These are phyloP conservation scores for Halcyon senegalensis DNA, from an alignment of 2,113 vertebrate species.

Conservation along the genomic window DNA sequence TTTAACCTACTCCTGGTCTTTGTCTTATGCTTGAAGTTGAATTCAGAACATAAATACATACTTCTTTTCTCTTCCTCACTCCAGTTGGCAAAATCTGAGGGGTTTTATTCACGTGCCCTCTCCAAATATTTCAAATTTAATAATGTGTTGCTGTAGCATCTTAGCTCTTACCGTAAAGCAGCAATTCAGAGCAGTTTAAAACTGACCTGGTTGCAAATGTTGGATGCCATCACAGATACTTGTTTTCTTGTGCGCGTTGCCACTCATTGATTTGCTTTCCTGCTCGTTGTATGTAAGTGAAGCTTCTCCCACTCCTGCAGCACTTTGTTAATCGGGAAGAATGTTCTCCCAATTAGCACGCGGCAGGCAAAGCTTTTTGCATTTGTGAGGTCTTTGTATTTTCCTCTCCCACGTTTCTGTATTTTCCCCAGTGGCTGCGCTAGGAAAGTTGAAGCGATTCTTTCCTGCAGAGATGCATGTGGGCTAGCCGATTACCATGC, in stretches of 20 bases:
- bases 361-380: not conserved
- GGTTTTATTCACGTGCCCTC: not conserved
- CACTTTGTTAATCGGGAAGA: not conserved
- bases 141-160: not conserved
- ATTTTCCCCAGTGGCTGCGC: not conserved
- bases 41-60: not conserved
- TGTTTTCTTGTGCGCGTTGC: not conserved
- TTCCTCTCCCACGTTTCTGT: not conserved
- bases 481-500: not conserved
- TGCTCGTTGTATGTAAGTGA: not conserved
- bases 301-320: not conserved
- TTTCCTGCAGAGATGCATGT: not conserved
- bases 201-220: not conserved
- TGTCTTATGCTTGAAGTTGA: not conserved
- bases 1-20: not conserved
- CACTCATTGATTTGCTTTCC: not conserved
- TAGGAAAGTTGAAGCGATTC: not conserved
- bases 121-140: not conserved
- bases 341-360: slow-evolving; percentile 4
- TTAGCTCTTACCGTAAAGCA: not conserved
- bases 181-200: not conserved
- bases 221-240: not conserved
- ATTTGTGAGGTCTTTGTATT: slow-evolving; percentile 38
- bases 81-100: not conserved
- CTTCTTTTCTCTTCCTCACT: not conserved